Conservation (phyloP, 2,888 invertebrate genomes). For the Gnatocerus cornutus region DNA sequence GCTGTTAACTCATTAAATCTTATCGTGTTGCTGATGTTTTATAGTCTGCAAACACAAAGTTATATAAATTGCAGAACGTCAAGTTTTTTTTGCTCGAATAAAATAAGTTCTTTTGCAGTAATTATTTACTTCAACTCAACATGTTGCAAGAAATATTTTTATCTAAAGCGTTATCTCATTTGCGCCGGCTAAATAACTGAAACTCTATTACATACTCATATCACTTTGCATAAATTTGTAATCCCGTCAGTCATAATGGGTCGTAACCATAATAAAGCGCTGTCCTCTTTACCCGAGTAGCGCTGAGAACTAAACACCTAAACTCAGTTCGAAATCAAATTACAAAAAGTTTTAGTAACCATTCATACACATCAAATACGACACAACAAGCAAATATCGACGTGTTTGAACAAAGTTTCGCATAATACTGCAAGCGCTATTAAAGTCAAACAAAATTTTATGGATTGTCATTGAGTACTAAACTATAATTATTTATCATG, state of each 20-base stretch:
- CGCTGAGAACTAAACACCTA: constrained; percentile 17
- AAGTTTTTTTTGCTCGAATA: too few species aligned
- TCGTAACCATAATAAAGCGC: constrained; percentile 19
- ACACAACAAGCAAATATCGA: constrained; percentile 20
- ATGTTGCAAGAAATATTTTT: too few species aligned
- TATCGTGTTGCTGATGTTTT: constrained; percentile 1
- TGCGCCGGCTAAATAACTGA: too few species aligned
- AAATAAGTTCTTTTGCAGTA: too few species aligned
- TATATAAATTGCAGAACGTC: too few species aligned
- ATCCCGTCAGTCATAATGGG: constrained; percentile 29
- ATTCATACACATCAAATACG: not conserved
- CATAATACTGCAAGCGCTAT: constrained; percentile 9
- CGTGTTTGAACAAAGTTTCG: constrained; percentile 24
- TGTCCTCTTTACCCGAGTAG: constrained; percentile 25
- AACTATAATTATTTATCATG: constrained; percentile 39
- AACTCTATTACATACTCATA: constrained; percentile 32
- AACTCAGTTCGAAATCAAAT: not conserved
- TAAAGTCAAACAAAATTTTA: constrained; percentile 35
- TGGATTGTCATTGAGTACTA: constrained; percentile 18
- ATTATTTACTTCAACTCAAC: too few species aligned
- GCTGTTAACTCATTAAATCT: not conserved
- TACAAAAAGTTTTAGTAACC: not conserved
- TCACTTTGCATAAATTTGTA: constrained; percentile 40
- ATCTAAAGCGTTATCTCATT: too few species aligned
- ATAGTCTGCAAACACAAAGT: not conserved